Percentiles rank a stretch among this genome's conserved stretches.
Evolutionary conservation across 2,888 invertebrate genomes (phyloP).

Genomic region (Zhuqinia jingwanae): DNA sequence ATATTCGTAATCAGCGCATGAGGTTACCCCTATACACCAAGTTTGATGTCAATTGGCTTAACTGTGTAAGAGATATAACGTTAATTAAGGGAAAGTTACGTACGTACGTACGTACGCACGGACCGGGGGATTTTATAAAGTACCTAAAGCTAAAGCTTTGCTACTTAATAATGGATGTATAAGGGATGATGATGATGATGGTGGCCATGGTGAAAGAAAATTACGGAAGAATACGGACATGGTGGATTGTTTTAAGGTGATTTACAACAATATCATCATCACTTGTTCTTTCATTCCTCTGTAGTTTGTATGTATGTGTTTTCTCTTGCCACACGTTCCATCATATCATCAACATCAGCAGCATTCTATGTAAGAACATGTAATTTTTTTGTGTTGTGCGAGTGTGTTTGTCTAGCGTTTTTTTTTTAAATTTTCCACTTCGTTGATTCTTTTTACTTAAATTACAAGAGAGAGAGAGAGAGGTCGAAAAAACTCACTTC

Average conservation of each 20-base stretch:
- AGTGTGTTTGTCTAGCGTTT: neutral
- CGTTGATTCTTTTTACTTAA: conserved; percentile 21
- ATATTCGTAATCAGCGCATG: no score
- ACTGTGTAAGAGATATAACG: no score
- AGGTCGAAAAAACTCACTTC: neutral
- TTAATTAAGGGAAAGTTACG: no score
- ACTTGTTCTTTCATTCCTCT: conserved; percentile 41
- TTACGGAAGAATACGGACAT: conserved; percentile 31
- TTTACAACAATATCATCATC: conserved; percentile 48
- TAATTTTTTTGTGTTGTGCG: neutral
- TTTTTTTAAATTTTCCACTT: conserved; percentile 20
- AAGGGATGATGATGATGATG: conserved; percentile 14
- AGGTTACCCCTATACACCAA: no score
- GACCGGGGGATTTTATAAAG: no score
- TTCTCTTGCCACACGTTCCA: conserved; percentile 38
- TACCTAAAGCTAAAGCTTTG: no score
- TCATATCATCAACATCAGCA: no score
- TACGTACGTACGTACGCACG: no score
- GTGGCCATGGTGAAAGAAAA: conserved; percentile 34
- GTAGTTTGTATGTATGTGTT: neutral
- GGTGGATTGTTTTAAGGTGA: conserved; percentile 38
- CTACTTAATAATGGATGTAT: no score
- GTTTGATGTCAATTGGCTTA: no score
- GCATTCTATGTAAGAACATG: no score
- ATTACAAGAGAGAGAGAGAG: neutral